phyloP scores from a whole-genome alignment of 2,797 vertebrate species.

The Valencia hispanica region DNA sequence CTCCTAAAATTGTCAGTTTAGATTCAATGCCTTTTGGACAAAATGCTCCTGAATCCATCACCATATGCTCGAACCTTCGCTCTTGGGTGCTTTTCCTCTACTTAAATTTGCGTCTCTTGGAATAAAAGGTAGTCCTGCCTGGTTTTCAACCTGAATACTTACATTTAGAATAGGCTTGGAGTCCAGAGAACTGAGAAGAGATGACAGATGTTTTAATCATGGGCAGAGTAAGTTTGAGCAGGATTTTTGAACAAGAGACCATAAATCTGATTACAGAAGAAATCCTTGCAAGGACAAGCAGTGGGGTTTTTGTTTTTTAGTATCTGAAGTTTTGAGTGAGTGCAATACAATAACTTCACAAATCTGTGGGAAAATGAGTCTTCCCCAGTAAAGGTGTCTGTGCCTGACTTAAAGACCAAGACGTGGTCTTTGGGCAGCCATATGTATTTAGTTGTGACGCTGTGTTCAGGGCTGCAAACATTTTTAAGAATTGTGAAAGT shows the following conservation, averaged over 20 bases:
- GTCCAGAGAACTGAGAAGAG: too few species aligned
- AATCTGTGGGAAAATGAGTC: neutral
- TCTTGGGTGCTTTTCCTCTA: neutral
- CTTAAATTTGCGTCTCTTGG: neutral
- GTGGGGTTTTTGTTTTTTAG: neutral
- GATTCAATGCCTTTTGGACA: neutral
- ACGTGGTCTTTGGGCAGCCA: slow-evolving; percentile 48
- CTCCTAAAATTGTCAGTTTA: too few species aligned
- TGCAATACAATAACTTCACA: neutral
- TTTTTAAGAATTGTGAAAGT: slow-evolving; percentile 52
- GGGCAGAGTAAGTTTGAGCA: neutral
- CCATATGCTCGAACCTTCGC: neutral
- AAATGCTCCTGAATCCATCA: neutral
- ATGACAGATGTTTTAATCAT: neutral
- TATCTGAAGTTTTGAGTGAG: neutral
- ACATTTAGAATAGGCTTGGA: too few species aligned
- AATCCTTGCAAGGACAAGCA: neutral
- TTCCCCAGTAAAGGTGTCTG: slow-evolving; percentile 21
- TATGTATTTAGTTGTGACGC: slow-evolving; percentile 33
- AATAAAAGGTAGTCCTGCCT: neutral
- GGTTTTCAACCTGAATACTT: neutral
- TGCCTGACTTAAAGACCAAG: slow-evolving; percentile 29
- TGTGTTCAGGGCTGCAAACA: slow-evolving; percentile 42
- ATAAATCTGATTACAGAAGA: neutral
- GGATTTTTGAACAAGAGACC: neutral